Percentiles rank a stretch among this genome's conserved stretches.
These are phyloP conservation scores for Meliscaeva auricollis DNA, from an alignment of 2,888 invertebrate genomes.

Conservation along the genomic window DNA sequence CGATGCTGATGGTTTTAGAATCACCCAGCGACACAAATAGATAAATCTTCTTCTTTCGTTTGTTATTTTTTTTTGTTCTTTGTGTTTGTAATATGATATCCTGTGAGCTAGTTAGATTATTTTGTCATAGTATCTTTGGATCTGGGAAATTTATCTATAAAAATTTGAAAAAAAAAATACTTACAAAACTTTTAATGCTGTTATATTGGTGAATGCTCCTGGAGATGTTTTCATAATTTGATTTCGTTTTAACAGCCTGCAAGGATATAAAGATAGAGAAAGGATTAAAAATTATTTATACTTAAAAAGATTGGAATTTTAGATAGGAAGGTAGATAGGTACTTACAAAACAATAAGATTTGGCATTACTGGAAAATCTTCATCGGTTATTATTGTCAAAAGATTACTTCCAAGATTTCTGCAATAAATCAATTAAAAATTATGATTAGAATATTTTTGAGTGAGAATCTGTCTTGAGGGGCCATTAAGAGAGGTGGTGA, in stretches of 20 bases:
- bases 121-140: background rate
- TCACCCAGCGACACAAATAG: background rate
- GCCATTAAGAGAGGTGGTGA: constrained; percentile 30
- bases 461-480: background rate
- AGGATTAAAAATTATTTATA: constrained; percentile 8
- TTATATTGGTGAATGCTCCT: constrained; percentile 91
- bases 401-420: constrained; percentile 92
- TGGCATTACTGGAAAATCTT: constrained; percentile 89
- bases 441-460: constrained; percentile 9
- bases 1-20: constrained; percentile 23
- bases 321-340: constrained; percentile 6
- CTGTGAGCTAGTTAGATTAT: no score
- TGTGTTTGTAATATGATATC: background rate
- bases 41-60: constrained; percentile 11
- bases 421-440: constrained; percentile 79
- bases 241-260: constrained; percentile 94
- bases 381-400: constrained; percentile 88
- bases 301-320: background rate
- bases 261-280: constrained; percentile 79
- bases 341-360: constrained; percentile 93
- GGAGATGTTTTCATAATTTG: constrained; percentile 91
- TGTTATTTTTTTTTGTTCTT: background rate
- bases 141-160: background rate
- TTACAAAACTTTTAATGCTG: constrained; percentile 93
- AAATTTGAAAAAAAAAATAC: constrained; percentile 84